Evolutionary conservation across 1,140 invertebrate species (phyloP).

Genomic region (Nasonia longicornis): DNA sequence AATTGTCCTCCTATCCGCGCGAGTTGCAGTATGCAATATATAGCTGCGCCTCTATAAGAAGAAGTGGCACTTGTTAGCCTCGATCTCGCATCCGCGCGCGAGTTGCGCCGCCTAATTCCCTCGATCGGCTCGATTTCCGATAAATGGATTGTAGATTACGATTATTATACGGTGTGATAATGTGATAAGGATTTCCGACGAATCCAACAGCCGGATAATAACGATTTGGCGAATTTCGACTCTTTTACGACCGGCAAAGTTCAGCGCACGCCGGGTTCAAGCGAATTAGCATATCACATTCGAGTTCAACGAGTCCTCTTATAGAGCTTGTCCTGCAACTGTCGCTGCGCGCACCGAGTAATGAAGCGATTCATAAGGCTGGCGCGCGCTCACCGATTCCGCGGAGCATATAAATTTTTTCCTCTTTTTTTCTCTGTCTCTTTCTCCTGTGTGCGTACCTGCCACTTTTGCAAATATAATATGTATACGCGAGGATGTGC

Average conservation of each 20-base stretch:
- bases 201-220: too few relatives aligned
- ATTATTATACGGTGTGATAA: background rate
- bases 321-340: background rate
- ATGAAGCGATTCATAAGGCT: background rate
- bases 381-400: background rate
- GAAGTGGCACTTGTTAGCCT: background rate
- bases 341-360: background rate
- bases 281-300: background rate
- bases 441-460: background rate
- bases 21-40: background rate
- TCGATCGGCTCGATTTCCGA: too few relatives aligned
- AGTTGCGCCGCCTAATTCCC: background rate
- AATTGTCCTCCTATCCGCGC: background rate
- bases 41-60: background rate
- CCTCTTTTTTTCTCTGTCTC: background rate
- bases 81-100: background rate
- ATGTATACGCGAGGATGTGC: background rate
- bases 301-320: background rate
- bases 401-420: background rate
- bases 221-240: too few relatives aligned
- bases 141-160: too few relatives aligned
- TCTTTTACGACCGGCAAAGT: too few relatives aligned
- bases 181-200: background rate
- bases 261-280: background rate
- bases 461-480: background rate